Evolutionary conservation across 2,113 vertebrate genomes (phyloP).

Genomic region (Tauraco erythrolophus): DNA sequence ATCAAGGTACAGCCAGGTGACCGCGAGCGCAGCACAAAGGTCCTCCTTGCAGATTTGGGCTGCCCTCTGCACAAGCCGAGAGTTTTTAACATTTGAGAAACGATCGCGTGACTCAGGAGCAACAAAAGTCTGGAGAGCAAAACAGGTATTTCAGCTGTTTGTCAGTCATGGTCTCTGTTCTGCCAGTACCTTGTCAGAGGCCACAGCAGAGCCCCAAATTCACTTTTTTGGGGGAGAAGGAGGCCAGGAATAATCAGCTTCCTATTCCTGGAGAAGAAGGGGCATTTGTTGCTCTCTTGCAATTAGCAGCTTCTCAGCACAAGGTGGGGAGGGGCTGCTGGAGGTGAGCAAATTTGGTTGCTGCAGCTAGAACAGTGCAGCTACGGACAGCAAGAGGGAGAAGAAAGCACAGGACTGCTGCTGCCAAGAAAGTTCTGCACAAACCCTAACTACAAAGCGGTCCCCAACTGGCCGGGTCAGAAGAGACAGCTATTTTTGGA

Average conservation of each 20-base stretch:
- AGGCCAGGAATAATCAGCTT: background rate
- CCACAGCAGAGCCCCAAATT: background rate
- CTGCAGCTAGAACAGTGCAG: background rate
- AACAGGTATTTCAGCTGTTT: background rate
- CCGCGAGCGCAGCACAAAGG: background rate
- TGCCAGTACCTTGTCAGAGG: background rate
- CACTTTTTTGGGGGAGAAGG: background rate
- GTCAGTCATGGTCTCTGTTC: background rate
- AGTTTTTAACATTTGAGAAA: background rate
- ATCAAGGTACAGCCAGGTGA: background rate
- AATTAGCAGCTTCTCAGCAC: background rate
- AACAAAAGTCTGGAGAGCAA: background rate
- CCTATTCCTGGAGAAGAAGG: background rate
- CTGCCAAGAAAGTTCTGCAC: background rate
- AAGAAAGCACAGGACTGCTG: background rate
- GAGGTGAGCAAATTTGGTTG: background rate
- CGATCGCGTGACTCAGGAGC: background rate
- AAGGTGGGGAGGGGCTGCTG: fast-evolving
- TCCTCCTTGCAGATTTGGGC: background rate
- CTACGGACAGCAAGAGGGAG: background rate
- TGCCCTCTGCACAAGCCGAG: background rate
- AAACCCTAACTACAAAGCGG: background rate
- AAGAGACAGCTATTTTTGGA: background rate
- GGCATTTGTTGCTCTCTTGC: background rate
- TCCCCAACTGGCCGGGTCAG: background rate